Conservation (phyloP, 2,113 vertebrate genomes). For the Alosa alosa region DNA sequence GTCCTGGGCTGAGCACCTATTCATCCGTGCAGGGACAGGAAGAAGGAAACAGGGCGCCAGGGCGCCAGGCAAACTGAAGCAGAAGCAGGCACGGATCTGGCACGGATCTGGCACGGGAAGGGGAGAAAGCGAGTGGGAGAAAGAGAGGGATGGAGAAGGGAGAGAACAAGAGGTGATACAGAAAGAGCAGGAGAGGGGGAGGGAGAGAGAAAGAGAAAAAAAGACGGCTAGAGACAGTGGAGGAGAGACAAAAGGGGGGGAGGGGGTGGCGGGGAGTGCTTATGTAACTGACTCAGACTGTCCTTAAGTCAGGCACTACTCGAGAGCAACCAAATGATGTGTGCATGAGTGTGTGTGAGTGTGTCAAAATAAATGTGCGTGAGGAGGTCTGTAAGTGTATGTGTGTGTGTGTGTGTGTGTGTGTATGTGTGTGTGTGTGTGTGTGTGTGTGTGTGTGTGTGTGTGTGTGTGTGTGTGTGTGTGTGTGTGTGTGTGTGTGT, state of each 20-base stretch:
- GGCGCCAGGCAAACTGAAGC: neutral
- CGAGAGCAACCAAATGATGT: conserved; percentile 28
- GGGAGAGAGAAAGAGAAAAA: neutral
- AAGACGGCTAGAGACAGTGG: neutral
- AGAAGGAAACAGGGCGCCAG: neutral
- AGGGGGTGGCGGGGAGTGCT: conserved; percentile 16
- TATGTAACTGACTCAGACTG: conserved; percentile 41
- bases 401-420: neutral
- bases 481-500: no score
- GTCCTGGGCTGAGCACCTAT: neutral
- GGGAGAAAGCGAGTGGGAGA: neutral
- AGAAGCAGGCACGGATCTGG: neutral
- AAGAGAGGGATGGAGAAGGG: no score
- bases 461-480: no score
- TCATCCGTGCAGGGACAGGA: neutral
- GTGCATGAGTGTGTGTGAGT: conserved; percentile 21
- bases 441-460: neutral
- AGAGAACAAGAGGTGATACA: no score
- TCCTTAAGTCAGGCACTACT: conserved; percentile 37
- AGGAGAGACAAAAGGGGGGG: neutral
- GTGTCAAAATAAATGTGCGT: neutral
- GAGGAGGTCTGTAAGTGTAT: neutral
- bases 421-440: conserved; percentile 9
- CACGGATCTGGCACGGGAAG: neutral
- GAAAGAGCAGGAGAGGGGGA: no score